Base-by-base conservation (phyloP, 2,113 vertebrate species). In the Caretta caretta region DNA sequence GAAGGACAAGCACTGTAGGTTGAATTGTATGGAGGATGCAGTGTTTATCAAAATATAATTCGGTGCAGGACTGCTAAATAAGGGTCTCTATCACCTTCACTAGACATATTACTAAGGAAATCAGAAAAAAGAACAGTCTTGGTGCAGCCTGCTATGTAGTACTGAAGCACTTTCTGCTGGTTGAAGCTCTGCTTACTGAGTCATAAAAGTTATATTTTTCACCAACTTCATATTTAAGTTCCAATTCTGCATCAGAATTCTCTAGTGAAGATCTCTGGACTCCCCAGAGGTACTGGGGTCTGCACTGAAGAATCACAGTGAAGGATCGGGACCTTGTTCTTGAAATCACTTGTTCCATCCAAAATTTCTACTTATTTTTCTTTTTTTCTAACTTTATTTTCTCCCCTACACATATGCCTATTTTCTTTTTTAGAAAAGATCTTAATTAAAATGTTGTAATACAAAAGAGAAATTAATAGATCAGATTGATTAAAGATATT, bases 211-310 rank as follows among this genome's bases (percentile, higher is more conserved):
- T 31, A 29, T n/a, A 4, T 4, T 54, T 65, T 38, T 69, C 8
- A 0, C 0, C 2, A 59, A 59, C 2, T 4, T 3, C 1, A 2
- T 22, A 1, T 49, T 95, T 22, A 79, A 83, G 75, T 24, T 8
- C 17, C 72, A 6, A 5, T 57, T 11, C 46, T 84, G 82, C 24
- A 49, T 0, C 1, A 31, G 11, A 48, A 2, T 86, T 93, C 80
- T 8, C 35, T 79, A 31, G 87, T 83, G 14, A 80, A 27, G 31
- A 72, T 1, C 35, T 38, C 5, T 56, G 4, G 29, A 93, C 69
- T 22, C 20, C 14, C n/a, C 19, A 69, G 31, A 9, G 14, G 7
- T 20, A 76, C 22, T 75, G 31, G 0, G 35, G 20, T 1, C 57
- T 79, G 6, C 53, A 65, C 56, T 48, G 81, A 22, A 84, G 24